A percentile compares a stretch with the other conserved stretches of the same genome.
Conservation (phyloP, 64 coral and sea anemone species). For the Porites lutea region DNA sequence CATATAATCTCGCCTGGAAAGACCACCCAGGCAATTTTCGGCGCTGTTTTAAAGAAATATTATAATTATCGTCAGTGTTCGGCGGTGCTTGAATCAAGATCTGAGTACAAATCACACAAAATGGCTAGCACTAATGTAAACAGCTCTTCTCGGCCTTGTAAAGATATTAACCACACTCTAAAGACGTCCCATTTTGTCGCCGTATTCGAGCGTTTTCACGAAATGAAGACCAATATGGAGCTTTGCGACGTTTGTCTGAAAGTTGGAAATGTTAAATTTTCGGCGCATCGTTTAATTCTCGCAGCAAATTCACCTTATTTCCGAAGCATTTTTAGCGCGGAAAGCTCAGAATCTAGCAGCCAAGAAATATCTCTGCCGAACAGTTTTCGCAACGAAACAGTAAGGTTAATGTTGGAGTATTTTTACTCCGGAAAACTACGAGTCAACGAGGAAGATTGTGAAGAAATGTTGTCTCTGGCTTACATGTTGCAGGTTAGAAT, state of each 20-base stretch:
- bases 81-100: background rate
- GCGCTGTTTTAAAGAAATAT: no score
- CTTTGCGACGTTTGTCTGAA: conserved; percentile 75
- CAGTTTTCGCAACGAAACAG: conserved; percentile 53
- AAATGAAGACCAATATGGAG: conserved; percentile 84
- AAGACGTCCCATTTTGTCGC: conserved; percentile 31
- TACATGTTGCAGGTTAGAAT: conserved; percentile 68
- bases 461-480: conserved; percentile 68
- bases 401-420: conserved; percentile 76
- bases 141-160: background rate
- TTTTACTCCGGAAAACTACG: conserved; percentile 76
- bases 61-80: background rate
- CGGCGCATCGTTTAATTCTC: conserved; percentile 68
- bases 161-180: conserved; percentile 12
- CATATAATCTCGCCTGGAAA: background rate
- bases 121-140: conserved; percentile 26
- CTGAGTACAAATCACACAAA: background rate
- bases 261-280: conserved; percentile 74
- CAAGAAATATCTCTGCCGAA: conserved; percentile 64
- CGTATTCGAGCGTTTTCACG: conserved; percentile 69
- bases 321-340: conserved; percentile 32
- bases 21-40: background rate
- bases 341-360: background rate
- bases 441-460: conserved; percentile 49
- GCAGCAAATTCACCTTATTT: conserved; percentile 81